Evolutionary conservation across 2,797 vertebrate genomes (phyloP).

Genomic region (Iguana delicatissima): DNA sequence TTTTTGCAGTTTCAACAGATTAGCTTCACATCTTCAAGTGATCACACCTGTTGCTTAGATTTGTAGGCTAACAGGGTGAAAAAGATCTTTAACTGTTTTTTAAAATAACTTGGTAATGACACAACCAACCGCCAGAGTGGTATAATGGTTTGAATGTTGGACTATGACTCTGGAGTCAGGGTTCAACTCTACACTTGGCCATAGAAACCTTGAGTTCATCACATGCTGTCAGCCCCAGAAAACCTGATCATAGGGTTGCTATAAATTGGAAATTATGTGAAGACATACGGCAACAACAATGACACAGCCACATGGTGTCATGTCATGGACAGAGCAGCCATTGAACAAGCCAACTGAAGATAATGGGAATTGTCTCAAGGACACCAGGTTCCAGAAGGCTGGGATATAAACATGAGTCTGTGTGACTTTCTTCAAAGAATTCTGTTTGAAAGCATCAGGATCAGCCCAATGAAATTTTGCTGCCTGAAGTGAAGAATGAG

Average conservation of each 20-base stretch:
- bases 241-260: no score
- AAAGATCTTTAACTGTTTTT: no score
- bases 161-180: no score
- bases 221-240: no score
- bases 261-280: no score
- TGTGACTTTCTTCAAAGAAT: neutral
- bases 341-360: neutral
- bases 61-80: neutral
- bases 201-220: no score
- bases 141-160: no score
- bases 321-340: neutral
- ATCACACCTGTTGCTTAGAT: constrained; percentile 42
- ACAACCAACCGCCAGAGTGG: no score
- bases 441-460: neutral
- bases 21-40: constrained; percentile 37
- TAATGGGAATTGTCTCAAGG: neutral
- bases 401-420: neutral
- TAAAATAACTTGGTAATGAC: no score
- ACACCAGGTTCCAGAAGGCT: neutral
- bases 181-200: no score
- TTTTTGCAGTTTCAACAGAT: constrained; percentile 52
- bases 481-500: neutral
- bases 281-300: no score
- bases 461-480: neutral
- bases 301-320: no score